These are phyloP conservation scores for Ceuthmochares aereus DNA, from an alignment of 2,113 vertebrate genomes.

Conservation along the genomic window DNA sequence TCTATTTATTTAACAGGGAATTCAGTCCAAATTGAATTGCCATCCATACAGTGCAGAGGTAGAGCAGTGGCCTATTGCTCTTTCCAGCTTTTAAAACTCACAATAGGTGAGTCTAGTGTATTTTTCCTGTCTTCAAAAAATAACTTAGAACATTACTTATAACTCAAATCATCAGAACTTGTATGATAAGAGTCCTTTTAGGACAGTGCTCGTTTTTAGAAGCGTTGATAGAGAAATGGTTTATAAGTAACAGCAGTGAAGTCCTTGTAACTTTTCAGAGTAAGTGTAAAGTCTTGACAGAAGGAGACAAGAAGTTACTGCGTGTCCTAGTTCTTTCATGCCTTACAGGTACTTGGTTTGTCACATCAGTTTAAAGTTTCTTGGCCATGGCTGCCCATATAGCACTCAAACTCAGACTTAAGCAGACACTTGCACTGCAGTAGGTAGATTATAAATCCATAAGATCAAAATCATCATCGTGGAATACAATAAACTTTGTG, in stretches of 20 bases:
- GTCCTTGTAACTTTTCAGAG: background rate
- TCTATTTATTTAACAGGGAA: background rate
- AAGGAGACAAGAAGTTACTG: background rate
- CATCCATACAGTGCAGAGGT: background rate
- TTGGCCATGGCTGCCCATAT: background rate
- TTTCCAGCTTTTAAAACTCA: background rate
- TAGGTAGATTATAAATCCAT: slow-evolving; percentile 33
- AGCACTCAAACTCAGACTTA: background rate
- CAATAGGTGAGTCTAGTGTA: background rate
- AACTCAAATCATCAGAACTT: background rate
- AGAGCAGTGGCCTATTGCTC: background rate
- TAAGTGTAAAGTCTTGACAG: background rate
- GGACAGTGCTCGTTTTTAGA: background rate
- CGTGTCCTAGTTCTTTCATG: background rate
- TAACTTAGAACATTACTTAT: background rate
- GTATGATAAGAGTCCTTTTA: background rate
- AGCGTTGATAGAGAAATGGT: background rate
- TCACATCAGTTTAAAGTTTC: slow-evolving; percentile 17
- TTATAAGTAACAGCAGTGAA: background rate
- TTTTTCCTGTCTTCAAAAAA: background rate
- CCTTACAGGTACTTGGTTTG: background rate
- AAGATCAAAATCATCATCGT: slow-evolving; percentile 10
- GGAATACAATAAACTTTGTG: background rate
- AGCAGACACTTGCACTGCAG: background rate
- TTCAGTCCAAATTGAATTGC: background rate